A percentile compares a stretch with the other conserved stretches of the same genome.
Conservation (phyloP, 1,140 invertebrate genomes). For the Eurosta solidaginis region DNA sequence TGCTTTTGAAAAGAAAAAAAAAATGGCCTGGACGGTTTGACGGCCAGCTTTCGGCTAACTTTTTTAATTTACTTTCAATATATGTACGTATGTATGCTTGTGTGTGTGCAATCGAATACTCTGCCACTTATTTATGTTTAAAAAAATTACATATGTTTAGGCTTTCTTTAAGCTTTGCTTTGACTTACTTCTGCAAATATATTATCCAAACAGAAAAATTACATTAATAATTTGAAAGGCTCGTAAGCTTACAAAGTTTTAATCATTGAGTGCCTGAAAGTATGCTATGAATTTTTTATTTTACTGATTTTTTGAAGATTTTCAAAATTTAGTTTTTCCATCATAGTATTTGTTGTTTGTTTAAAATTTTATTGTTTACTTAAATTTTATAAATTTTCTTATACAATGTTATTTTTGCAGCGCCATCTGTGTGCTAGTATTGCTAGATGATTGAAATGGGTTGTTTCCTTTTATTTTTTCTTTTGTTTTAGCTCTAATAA, state of each 20-base stretch:
- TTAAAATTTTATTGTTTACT: neutral
- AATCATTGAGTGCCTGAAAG: neutral
- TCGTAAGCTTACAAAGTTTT: neutral
- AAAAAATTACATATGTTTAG: no score
- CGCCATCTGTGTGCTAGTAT: neutral
- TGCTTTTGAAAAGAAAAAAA: neutral
- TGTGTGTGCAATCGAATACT: no score
- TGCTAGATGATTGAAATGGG: neutral
- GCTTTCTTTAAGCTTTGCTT: no score
- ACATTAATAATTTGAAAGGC: no score
- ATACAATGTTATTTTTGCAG: no score
- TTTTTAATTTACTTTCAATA: neutral
- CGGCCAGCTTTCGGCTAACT: neutral
- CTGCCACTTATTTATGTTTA: no score
- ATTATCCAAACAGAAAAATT: no score
- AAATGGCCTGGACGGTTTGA: constrained; percentile 1
- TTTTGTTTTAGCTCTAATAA: neutral
- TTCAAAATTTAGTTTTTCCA: neutral
- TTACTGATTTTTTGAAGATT: neutral
- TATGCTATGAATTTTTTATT: neutral
- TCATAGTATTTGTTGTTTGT: neutral
- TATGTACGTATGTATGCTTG: neutral
- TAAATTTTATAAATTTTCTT: no score
- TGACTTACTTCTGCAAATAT: no score
- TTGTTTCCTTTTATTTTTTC: neutral